These are phyloP conservation scores for Caloenas nicobarica DNA, from an alignment of 2,113 vertebrate species.

Conservation along the genomic window DNA sequence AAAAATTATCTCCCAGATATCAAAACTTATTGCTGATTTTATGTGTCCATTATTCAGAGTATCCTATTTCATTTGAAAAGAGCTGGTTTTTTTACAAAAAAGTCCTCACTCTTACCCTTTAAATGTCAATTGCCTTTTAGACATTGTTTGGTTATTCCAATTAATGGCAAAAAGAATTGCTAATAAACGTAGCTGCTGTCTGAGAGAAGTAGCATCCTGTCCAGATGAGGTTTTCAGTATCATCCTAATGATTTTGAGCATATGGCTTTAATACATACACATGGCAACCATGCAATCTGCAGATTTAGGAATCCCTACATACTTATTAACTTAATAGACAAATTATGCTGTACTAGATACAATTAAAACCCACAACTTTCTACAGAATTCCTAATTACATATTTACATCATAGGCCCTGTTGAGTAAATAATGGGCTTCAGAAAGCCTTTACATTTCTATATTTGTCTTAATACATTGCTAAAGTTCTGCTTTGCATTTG, in stretches of 20 bases:
- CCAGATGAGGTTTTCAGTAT: neutral
- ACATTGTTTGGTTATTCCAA: neutral
- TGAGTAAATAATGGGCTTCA: conserved; percentile 14
- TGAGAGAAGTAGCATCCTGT: neutral
- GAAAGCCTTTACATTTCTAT: neutral
- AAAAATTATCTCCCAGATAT: neutral
- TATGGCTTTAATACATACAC: neutral
- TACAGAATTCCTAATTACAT: conserved; percentile 47
- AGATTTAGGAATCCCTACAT: conserved; percentile 48
- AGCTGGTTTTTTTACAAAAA: neutral
- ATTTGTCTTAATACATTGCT: neutral
- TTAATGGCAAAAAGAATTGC: neutral
- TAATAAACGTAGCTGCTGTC: neutral
- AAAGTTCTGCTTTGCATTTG: neutral
- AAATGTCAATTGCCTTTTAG: neutral
- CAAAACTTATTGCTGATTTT: neutral
- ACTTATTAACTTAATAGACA: conserved; percentile 62
- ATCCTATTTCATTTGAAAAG: neutral
- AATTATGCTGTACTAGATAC: conserved; percentile 39
- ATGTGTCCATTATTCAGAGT: neutral
- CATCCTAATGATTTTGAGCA: neutral
- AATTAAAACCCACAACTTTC: conserved; percentile 7
- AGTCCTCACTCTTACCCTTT: neutral
- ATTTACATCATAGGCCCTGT: neutral
- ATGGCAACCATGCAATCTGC: neutral